Evolutionary conservation across 2,888 invertebrate species (phyloP).

Genomic region (Tinea trinotella): DNA sequence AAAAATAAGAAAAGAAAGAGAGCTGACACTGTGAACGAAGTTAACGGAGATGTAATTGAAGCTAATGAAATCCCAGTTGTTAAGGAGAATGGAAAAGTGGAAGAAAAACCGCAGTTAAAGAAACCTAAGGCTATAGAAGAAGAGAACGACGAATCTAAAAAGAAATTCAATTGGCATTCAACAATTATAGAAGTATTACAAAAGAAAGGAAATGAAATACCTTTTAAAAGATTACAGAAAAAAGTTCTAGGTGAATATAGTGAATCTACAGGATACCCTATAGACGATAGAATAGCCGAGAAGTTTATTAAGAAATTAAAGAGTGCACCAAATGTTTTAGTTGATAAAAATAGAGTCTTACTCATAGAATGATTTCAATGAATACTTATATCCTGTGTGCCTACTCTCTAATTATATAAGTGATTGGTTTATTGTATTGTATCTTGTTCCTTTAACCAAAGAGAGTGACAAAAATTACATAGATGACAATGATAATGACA

Average conservation of each 20-base stretch:
- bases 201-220: conserved; percentile 74
- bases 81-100: conserved; percentile 27
- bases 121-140: conserved; percentile 46
- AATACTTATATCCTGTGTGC: too few relatives aligned
- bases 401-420: too few relatives aligned
- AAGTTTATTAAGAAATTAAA: conserved; percentile 81
- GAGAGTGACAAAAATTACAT: too few relatives aligned
- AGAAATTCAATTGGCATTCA: conserved; percentile 64
- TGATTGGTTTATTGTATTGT: too few relatives aligned
- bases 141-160: conserved; percentile 36
- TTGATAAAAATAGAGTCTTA: conserved; percentile 75
- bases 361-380: conserved; percentile 36
- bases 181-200: conserved; percentile 62
- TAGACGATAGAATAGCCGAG: conserved; percentile 75
- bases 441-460: too few relatives aligned
- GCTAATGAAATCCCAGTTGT: conserved; percentile 21
- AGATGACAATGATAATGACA: too few relatives aligned
- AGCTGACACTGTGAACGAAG: conserved; percentile 50
- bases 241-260: conserved; percentile 79
- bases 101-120: conserved; percentile 29
- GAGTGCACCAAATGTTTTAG: conserved; percentile 75
- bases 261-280: conserved; percentile 59
- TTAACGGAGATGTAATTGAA: conserved; percentile 24
- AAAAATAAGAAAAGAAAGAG: conserved; percentile 55
- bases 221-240: conserved; percentile 81